A percentile compares a stretch with the other conserved stretches of the same genome.
These are phyloP conservation scores for Melitaea cinxia DNA, from an alignment of 1,140 invertebrate species.

Conservation along the genomic window DNA sequence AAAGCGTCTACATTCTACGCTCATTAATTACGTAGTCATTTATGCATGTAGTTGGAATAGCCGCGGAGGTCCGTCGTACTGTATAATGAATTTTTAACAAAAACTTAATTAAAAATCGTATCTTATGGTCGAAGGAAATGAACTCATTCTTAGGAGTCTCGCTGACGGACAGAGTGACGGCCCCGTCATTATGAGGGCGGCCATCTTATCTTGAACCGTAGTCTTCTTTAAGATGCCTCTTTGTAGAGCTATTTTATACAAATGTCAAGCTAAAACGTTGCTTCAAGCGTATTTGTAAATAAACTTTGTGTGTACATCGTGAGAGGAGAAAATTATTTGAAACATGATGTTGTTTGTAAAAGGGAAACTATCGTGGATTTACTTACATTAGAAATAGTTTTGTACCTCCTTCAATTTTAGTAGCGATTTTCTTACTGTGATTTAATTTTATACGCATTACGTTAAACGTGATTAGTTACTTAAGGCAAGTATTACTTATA, in stretches of 20 bases:
- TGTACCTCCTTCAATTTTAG: not conserved
- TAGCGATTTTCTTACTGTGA: no score
- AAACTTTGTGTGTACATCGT: slow-evolving; percentile 13
- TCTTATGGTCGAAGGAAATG: slow-evolving; percentile 79
- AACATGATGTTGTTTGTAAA: not conserved
- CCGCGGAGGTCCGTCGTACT: slow-evolving; percentile 50
- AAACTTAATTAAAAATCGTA: slow-evolving; percentile 81
- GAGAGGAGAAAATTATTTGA: slow-evolving; percentile 8
- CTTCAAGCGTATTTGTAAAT: slow-evolving; percentile 11
- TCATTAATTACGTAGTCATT: slow-evolving; percentile 74
- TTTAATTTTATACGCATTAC: no score
- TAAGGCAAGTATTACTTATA: no score
- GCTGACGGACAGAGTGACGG: slow-evolving; percentile 74
- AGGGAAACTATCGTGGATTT: not conserved
- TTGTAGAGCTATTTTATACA: slow-evolving; percentile 15
- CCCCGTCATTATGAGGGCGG: slow-evolving; percentile 61
- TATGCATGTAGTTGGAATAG: slow-evolving; percentile 61
- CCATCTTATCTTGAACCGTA: slow-evolving; percentile 52
- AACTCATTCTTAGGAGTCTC: slow-evolving; percentile 75
- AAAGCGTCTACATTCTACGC: slow-evolving; percentile 51
- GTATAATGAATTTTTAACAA: slow-evolving; percentile 78
- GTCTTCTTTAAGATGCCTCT: slow-evolving; percentile 29
- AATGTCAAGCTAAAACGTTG: slow-evolving; percentile 7
- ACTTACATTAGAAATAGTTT: not conserved
- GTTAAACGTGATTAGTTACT: no score